Conservation (phyloP, 2,888 invertebrate species). For the Chloromyia formosa region DNA sequence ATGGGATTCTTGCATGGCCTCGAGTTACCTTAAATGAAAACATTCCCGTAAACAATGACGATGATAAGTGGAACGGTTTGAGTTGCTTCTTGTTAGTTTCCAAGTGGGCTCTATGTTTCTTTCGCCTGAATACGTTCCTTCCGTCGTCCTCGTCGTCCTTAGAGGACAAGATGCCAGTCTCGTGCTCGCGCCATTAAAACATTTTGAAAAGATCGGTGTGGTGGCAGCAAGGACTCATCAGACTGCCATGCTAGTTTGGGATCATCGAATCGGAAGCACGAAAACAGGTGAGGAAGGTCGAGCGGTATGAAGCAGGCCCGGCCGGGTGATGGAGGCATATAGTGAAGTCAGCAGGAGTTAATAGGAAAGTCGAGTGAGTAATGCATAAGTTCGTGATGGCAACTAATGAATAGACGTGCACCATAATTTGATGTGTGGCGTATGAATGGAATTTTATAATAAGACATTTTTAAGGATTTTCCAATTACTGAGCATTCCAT, state of each 20-base stretch:
- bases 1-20: constrained; percentile 43
- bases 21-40: constrained; percentile 46
- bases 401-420: constrained; percentile 26
- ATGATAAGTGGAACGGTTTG: constrained; percentile 45
- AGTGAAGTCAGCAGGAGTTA: constrained; percentile 32
- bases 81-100: constrained; percentile 43
- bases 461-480: constrained; percentile 8
- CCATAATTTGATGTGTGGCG: constrained; percentile 7
- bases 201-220: neutral
- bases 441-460: constrained; percentile 26
- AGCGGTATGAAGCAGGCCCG: too few species aligned
- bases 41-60: constrained; percentile 44
- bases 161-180: neutral
- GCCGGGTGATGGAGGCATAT: neutral
- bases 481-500: neutral
- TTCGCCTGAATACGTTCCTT: neutral
- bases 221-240: neutral
- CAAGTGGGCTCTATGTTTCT: constrained; percentile 23
- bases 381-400: constrained; percentile 19
- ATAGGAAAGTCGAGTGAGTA: constrained; percentile 20
- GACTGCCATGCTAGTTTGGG: neutral
- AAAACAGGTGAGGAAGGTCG: neutral
- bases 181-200: constrained; percentile 23
- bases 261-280: neutral
- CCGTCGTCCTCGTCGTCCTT: neutral